Conservation (phyloP, 2,888 invertebrate genomes). For the Oscheius sp. region DNA sequence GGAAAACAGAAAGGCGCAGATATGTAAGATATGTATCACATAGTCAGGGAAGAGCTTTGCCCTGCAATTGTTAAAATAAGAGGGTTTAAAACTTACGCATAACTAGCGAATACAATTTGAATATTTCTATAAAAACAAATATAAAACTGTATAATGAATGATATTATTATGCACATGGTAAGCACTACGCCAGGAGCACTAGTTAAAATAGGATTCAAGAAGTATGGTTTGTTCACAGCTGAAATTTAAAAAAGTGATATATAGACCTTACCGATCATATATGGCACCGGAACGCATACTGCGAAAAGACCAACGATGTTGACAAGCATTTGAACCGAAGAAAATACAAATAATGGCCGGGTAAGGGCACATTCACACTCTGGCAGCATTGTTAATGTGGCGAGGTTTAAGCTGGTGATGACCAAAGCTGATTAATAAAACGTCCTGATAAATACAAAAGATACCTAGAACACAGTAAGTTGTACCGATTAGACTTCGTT, state of each 20-base stretch:
- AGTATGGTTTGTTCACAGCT: slow-evolving; percentile 31
- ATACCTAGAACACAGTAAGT: slow-evolving; percentile 23
- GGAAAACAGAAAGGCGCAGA: slow-evolving; percentile 23
- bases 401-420: slow-evolving; percentile 17
- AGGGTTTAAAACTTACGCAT: not conserved
- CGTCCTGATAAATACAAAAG: not conserved
- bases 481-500: slow-evolving; percentile 22
- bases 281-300: slow-evolving; percentile 21
- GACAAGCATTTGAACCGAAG: slow-evolving; percentile 16
- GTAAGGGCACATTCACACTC: slow-evolving; percentile 29
- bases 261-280: slow-evolving; percentile 29
- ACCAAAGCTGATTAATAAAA: slow-evolving; percentile 19
- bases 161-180: slow-evolving; percentile 16
- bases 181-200: slow-evolving; percentile 26
- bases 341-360: slow-evolving; percentile 26
- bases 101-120: slow-evolving; percentile 24
- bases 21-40: slow-evolving; percentile 19
- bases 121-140: slow-evolving; percentile 31
- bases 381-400: slow-evolving; percentile 31
- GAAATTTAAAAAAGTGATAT: not conserved
- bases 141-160: slow-evolving; percentile 28
- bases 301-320: slow-evolving; percentile 25
- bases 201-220: slow-evolving; percentile 27
- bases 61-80: slow-evolving; percentile 4
- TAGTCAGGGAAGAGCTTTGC: slow-evolving; percentile 18